These are phyloP conservation scores for Rhynchopsitta pachyrhyncha DNA, from an alignment of 2,113 vertebrate genomes.

Conservation along the genomic window DNA sequence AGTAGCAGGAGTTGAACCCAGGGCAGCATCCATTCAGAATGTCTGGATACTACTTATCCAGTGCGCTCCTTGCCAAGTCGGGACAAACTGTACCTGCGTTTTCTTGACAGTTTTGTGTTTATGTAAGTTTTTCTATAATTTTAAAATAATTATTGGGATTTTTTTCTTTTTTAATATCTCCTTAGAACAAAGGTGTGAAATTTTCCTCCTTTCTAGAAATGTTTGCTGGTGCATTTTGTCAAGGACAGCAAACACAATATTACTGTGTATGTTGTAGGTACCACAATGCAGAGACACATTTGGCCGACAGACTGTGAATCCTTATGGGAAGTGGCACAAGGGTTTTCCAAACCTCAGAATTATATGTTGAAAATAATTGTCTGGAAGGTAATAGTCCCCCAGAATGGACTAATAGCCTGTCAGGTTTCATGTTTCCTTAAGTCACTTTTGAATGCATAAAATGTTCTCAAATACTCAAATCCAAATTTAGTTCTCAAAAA, in stretches of 20 bases:
- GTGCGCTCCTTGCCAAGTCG: not conserved
- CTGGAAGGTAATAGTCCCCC: conserved; percentile 32
- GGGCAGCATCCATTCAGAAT: not conserved
- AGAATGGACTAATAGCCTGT: not conserved
- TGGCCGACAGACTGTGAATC: not conserved
- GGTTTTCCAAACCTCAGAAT: conserved; percentile 20
- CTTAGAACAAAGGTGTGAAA: not conserved
- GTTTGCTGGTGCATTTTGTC: not conserved
- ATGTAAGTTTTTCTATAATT: not conserved
- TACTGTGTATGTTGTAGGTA: not conserved
- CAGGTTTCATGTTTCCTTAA: not conserved
- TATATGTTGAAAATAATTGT: conserved; percentile 18
- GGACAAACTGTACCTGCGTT: not conserved
- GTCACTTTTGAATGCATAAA: conserved; percentile 2
- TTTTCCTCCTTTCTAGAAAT: not conserved
- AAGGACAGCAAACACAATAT: not conserved
- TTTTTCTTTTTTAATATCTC: not conserved
- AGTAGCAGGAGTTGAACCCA: no score
- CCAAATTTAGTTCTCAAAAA: not conserved
- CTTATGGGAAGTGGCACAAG: not conserved
- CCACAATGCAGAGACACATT: not conserved
- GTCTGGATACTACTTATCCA: not conserved
- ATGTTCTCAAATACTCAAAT: not conserved
- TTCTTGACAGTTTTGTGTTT: not conserved
- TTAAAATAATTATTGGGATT: not conserved